phyloP scores from a whole-genome alignment of 2,113 vertebrate genomes.

The Shinisaurus crocodilurus region DNA sequence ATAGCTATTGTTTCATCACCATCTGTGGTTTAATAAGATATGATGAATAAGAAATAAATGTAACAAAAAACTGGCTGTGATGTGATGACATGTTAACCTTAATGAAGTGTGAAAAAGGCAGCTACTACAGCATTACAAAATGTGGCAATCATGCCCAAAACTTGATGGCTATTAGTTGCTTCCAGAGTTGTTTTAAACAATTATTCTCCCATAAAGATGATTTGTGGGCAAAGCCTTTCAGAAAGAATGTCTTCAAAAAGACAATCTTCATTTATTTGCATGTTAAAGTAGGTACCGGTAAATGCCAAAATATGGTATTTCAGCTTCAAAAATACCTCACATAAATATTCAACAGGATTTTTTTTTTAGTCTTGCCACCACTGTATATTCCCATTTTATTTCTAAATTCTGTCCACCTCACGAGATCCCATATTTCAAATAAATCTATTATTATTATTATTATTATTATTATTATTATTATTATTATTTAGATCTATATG shows the following conservation, averaged over 20 bases:
- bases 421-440: background rate
- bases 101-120: background rate
- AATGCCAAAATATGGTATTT: slow-evolving; percentile 2
- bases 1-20: background rate
- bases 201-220: slow-evolving; percentile 10
- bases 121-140: background rate
- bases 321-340: background rate
- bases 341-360: slow-evolving; percentile 2
- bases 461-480: no score
- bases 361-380: background rate
- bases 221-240: background rate
- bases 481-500: background rate
- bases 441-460: no score
- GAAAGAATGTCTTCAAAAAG: background rate
- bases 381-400: background rate
- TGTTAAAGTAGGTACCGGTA: background rate
- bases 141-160: background rate
- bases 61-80: background rate
- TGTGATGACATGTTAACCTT: slow-evolving; percentile 1
- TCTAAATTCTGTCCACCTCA: background rate
- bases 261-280: slow-evolving; percentile 4
- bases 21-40: background rate
- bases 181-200: slow-evolving; percentile 4
- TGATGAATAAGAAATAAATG: background rate
- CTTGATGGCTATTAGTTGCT: background rate